Percentiles rank a stretch among this genome's conserved stretches.
phyloP scores from a whole-genome alignment of 2,888 invertebrate species.

The Drosophila sordidula region DNA sequence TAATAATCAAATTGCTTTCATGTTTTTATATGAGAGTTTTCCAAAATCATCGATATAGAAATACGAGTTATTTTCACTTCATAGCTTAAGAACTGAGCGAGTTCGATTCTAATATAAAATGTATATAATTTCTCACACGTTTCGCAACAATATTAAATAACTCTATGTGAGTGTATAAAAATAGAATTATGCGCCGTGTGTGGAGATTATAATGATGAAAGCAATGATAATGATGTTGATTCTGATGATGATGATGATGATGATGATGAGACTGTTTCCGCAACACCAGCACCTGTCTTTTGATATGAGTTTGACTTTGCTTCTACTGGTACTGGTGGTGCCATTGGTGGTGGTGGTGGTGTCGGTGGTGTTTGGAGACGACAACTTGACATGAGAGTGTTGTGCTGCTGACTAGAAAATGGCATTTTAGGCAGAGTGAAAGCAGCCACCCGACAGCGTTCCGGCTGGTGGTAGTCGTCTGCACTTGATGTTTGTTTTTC shows the following conservation, averaged over 20 bases:
- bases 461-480: constrained; percentile 24
- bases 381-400: constrained; percentile 71
- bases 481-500: constrained; percentile 71
- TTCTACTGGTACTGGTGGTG: constrained; percentile 14
- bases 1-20: no score
- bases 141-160: background rate
- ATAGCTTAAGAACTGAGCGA: no score
- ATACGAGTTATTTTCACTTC: no score
- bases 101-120: background rate
- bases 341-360: constrained; percentile 17
- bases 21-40: no score
- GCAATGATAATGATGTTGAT: constrained; percentile 14
- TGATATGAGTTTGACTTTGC: constrained; percentile 35
- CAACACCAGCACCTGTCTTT: constrained; percentile 17
- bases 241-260: constrained; percentile 17
- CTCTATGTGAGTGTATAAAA: constrained; percentile 6
- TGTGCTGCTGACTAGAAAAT: constrained; percentile 72
- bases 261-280: constrained; percentile 24
- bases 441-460: constrained; percentile 38
- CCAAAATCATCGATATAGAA: no score
- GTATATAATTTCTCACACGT: background rate
- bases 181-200: constrained; percentile 34
- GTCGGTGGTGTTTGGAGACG: constrained; percentile 53
- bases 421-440: constrained; percentile 71
- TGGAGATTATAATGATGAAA: constrained; percentile 28